phyloP scores from a whole-genome alignment of 1,140 invertebrate genomes.

The Drosophila sp. region DNA sequence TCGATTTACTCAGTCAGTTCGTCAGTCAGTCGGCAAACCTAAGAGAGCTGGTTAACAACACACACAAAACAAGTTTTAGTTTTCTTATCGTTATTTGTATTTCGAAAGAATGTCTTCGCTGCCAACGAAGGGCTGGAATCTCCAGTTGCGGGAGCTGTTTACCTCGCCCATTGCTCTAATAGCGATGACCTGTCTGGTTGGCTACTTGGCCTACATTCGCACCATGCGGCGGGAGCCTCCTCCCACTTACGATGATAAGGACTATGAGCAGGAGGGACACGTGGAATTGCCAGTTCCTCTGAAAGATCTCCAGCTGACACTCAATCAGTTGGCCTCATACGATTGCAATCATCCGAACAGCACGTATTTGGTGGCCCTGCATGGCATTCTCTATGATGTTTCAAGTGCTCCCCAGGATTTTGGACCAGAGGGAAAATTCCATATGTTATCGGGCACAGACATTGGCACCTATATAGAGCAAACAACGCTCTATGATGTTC shows the following conservation, averaged over 20 bases:
- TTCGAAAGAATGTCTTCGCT: conserved; percentile 28
- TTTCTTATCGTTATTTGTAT: background rate
- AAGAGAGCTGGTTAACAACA: background rate
- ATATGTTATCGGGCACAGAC: conserved; percentile 36
- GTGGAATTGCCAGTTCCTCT: conserved; percentile 12
- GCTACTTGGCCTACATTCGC: conserved; percentile 26
- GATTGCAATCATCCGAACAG: conserved; percentile 14
- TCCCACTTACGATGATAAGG: conserved; percentile 57
- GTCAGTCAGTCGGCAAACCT: background rate
- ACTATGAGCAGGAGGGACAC: conserved; percentile 36
- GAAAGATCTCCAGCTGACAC: conserved; percentile 5
- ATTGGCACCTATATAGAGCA: conserved; percentile 17
- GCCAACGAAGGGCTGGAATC: conserved; percentile 20
- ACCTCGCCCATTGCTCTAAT: conserved; percentile 40
- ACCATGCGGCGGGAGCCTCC: background rate
- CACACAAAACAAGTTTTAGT: background rate
- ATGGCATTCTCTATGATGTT: conserved; percentile 48
- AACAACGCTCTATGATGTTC: background rate
- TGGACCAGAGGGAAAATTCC: conserved; percentile 31
- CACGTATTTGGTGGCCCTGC: conserved; percentile 39
- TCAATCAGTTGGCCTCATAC: conserved; percentile 20
- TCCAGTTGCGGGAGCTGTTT: conserved; percentile 29
- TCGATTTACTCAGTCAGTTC: background rate
- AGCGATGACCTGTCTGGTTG: conserved; percentile 25
- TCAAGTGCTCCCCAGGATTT: conserved; percentile 43